Conservation (phyloP, 2,888 invertebrate species). For the Dryadula phaetusa region DNA sequence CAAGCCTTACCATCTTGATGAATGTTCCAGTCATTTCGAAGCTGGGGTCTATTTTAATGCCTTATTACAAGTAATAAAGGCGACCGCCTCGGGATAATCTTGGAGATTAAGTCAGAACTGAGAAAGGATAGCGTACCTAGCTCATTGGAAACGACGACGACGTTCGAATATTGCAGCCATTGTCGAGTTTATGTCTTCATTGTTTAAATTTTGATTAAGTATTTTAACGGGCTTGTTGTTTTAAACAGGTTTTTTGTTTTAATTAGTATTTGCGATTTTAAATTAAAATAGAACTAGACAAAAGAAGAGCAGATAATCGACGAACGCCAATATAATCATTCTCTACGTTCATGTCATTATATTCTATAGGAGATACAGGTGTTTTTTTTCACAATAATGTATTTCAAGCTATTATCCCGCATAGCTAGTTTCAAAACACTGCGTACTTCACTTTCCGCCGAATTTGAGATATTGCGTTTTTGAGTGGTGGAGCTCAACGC, state of each 20-base stretch:
- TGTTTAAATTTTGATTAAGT: slow-evolving; percentile 21
- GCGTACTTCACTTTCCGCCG: too few species aligned
- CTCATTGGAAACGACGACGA: slow-evolving; percentile 23
- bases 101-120: slow-evolving; percentile 38
- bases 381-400: too few species aligned
- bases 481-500: too few species aligned
- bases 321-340: too few species aligned
- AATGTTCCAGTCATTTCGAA: slow-evolving; percentile 32
- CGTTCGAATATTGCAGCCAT: slow-evolving; percentile 21
- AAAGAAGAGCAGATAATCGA: too few species aligned
- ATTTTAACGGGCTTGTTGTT: slow-evolving; percentile 10
- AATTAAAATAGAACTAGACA: too few species aligned
- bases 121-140: slow-evolving; percentile 29
- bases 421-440: too few species aligned
- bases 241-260: neutral
- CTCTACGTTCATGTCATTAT: too few species aligned
- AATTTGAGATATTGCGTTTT: too few species aligned
- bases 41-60: slow-evolving; percentile 38
- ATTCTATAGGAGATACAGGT: too few species aligned
- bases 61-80: slow-evolving; percentile 44
- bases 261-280: neutral
- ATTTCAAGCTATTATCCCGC: too few species aligned
- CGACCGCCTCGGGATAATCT: slow-evolving; percentile 40
- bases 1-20: slow-evolving; percentile 17
- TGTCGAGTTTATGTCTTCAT: slow-evolving; percentile 25